Base-by-base conservation (phyloP, 2,888 invertebrate species). In the Trisateles emortualis region DNA sequence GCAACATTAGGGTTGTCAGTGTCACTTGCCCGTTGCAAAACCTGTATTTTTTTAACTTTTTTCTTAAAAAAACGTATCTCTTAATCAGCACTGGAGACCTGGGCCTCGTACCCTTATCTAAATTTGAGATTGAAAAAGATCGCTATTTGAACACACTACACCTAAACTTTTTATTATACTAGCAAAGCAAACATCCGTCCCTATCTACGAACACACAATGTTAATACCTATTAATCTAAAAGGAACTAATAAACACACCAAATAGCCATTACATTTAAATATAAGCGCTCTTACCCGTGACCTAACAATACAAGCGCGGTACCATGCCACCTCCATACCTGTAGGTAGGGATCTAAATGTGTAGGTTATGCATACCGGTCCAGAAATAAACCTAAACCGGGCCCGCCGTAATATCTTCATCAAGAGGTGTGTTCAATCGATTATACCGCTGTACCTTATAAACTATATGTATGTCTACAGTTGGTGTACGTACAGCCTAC, bases 401-500 rank as follows among this genome's bases (percentile, higher is more conserved):
- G 85, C 79, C 81, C 75, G 74, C 68, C 67, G 81, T 86, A 88
- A 90, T 89, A 89, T 88, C 90, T 90, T 90, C 87, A 90, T 91
- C 87, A 85, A 87, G 88, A 88, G 88, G 88, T 88, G 88, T 88
- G 87, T 83, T 86, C 87, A 81, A 88, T 89, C 90, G 88, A 90
- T 90, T 88, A 86, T 78, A 78, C 81, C 76, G 80, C 72, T 73
- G 78, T 76, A 78, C 73, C 59, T 68, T 74, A 68, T 65, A 67
- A 64, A 66, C 66, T 59, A 57, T 72, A 69, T 58, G 64, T 68
- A 66, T 62, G 52, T 61, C n/a, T 24, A 24, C 13, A 68, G 60
- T 69, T n/a, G n/a, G n/a, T n/a, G n/a, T n/a, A n/a, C n/a, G 69
- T 67, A 69, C 47, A 48, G 43, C 59, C 53, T 56, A 58, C 62